These are phyloP conservation scores for Tiliqua scincoides DNA, from an alignment of 2,113 vertebrate genomes.

Conservation along the genomic window DNA sequence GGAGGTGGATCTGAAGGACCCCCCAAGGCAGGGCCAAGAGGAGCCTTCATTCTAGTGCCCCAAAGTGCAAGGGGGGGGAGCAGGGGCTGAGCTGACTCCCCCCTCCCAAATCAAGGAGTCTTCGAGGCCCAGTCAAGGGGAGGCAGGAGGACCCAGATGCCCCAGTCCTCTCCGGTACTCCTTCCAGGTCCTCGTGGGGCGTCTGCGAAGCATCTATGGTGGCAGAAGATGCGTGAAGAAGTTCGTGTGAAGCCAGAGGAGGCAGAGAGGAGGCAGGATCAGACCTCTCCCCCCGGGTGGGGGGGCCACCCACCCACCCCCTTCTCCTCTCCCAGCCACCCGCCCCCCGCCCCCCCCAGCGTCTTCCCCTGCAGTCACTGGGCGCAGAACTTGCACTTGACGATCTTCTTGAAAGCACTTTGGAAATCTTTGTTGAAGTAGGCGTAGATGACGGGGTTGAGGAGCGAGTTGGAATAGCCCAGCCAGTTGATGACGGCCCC, in stretches of 20 bases:
- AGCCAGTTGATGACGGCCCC: slow-evolving; percentile 95
- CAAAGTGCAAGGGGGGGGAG: neutral
- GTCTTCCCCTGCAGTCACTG: slow-evolving; percentile 58
- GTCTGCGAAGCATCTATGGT: neutral
- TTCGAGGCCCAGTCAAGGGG: neutral
- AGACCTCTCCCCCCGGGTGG: neutral
- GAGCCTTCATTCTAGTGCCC: neutral
- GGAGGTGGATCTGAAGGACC: neutral
- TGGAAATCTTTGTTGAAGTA: slow-evolving; percentile 99
- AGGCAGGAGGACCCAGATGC: neutral
- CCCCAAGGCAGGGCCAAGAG: neutral
- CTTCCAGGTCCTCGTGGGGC: neutral
- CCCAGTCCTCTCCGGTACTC: neutral
- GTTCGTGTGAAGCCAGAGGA: neutral
- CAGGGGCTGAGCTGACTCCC: neutral
- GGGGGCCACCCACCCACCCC: neutral
- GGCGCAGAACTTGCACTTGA: slow-evolving; percentile 94
- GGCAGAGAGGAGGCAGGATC: neutral
- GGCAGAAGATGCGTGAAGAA: too few relatives aligned
- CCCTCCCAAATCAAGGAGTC: neutral
- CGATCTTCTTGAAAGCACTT: slow-evolving; percentile 96
- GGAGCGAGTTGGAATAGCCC: slow-evolving; percentile 96
- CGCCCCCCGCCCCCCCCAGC: neutral
- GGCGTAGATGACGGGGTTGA: slow-evolving; percentile 97
- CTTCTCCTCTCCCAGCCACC: neutral